A percentile compares a stretch with the other conserved stretches of the same genome.
These are phyloP conservation scores for Pachypeltis micranthus DNA, from an alignment of 1,140 invertebrate species.

Conservation along the genomic window DNA sequence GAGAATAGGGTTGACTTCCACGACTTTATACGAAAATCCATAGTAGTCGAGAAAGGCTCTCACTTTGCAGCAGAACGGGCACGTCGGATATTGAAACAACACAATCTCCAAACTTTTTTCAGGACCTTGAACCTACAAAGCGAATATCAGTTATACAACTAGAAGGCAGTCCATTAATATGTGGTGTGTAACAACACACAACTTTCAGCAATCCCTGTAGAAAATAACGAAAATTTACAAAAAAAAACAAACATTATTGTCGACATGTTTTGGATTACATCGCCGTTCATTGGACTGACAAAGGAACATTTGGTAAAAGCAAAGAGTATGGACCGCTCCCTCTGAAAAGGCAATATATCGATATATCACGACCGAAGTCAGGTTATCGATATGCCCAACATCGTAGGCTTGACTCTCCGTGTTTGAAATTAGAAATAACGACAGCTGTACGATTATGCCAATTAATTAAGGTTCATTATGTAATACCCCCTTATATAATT, in stretches of 20 bases:
- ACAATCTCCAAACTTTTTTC: conserved; percentile 54
- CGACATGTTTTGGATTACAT: background rate
- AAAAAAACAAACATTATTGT: conserved; percentile 29
- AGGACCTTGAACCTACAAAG: background rate
- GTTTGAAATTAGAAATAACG: no score
- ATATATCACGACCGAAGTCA: no score
- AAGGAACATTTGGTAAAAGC: background rate
- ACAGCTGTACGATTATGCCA: no score
- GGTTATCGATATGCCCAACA: no score
- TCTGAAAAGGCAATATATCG: no score
- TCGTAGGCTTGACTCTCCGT: no score
- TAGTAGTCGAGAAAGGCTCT: conserved; percentile 86
- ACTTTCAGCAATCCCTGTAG: background rate
- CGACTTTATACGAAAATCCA: conserved; percentile 87
- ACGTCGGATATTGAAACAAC: conserved; percentile 92
- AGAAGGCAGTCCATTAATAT: conserved; percentile 52
- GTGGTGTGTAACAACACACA: no score
- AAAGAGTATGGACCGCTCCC: no score
- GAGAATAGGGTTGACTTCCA: conserved; percentile 93
- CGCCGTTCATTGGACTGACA: background rate
- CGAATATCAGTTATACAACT: conserved; percentile 33
- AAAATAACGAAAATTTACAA: conserved; percentile 41
- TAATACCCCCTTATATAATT: no score
- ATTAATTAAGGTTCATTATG: no score
- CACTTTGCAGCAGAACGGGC: conserved; percentile 98